Base-by-base conservation (phyloP, 1,140 invertebrate species). In the Drosophila biarmipes region DNA sequence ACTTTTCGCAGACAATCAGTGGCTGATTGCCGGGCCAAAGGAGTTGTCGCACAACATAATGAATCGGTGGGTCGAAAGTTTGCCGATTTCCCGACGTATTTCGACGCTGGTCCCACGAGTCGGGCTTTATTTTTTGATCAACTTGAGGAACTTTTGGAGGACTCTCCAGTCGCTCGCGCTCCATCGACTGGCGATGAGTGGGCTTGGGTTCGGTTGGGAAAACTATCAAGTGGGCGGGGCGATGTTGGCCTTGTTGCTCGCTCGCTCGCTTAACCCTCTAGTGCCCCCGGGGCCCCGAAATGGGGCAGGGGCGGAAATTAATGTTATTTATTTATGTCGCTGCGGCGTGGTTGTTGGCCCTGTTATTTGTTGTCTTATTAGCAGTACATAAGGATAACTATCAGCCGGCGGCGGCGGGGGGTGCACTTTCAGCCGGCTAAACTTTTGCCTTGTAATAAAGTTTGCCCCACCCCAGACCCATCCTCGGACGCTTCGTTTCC, bases 381-480 rank as follows among this genome's bases (percentile, higher is more conserved):
- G 72, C 72, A 75, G 72, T 75, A 75, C 72, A 75, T 75, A 75
- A 75, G 72, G 53, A 75, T 75, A 66, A 75, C 72, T 75, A 66
- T 75, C 71, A 75, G 72, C 73, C 61, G 34, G 29, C 24, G 59
- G 68, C 42, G 48, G 29, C 17, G 59, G 68, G 29, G 48, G 69
- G 48, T 69, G 61, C 31, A 61, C 45, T 68, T 38, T 29, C 42
- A 38, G 54, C 62, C 12, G 46, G 6, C 34, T 62, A 69, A 53
- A 69, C 46, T 43, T 63, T 69, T 37, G 17, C 34, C 19, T 54
- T 43, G 35, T 19, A 68, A 73, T 73, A 73, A 68, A 73, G 63
- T 73, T 71, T 56, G 29, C 53, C n/a, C 14, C 63, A 74, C 38
- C 73, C 29, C 46, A 46, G 19, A 15, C n/a, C 14, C 63, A 74